These are phyloP conservation scores for Micrastur ruficollis DNA, from an alignment of 2,797 vertebrate genomes.

Conservation along the genomic window DNA sequence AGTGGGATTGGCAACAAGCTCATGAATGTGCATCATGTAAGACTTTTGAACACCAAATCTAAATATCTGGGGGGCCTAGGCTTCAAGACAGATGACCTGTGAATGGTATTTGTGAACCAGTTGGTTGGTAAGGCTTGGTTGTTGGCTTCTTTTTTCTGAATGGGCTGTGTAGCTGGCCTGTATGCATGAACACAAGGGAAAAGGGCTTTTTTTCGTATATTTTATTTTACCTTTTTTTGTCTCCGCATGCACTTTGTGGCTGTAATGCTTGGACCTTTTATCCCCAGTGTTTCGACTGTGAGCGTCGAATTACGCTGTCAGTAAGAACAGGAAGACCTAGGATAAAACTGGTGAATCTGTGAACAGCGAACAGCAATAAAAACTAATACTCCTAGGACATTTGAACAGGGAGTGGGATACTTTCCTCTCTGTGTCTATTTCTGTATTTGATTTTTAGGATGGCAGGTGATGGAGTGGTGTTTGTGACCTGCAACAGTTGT, in stretches of 20 bases:
- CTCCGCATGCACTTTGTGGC: background rate
- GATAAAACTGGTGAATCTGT: background rate
- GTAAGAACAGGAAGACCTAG: background rate
- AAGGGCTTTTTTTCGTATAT: background rate
- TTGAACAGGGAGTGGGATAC: background rate
- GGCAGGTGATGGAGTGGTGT: background rate
- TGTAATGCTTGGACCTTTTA: background rate
- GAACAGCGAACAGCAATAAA: background rate
- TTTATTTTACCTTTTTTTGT: background rate
- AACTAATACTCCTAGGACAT: background rate
- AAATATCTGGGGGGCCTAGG: background rate
- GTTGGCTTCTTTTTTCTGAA: background rate
- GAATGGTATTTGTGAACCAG: background rate
- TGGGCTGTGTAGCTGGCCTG: background rate
- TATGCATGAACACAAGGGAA: background rate
- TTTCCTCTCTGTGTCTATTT: background rate
- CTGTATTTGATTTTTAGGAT: background rate
- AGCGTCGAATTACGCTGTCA: background rate
- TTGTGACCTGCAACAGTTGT: background rate
- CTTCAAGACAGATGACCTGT: background rate
- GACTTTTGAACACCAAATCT: background rate
- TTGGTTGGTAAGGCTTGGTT: background rate
- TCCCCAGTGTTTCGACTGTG: background rate
- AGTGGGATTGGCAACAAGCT: background rate
- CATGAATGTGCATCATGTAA: background rate